A percentile compares a stretch with the other conserved stretches of the same genome.
Conservation (phyloP, 1,140 invertebrate genomes). For the Bombus superbus region DNA sequence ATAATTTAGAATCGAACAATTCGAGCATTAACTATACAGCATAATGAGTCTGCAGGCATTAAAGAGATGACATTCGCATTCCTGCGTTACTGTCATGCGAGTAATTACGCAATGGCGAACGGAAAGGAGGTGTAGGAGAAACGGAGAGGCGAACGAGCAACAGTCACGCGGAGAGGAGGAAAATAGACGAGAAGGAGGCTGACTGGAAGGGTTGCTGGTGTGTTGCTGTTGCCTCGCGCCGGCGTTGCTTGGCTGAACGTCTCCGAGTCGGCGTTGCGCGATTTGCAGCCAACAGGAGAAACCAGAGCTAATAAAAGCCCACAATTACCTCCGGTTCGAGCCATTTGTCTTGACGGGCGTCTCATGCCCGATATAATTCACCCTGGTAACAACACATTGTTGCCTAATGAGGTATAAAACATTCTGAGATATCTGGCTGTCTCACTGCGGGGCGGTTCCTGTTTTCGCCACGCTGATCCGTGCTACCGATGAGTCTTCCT, state of each 20-base stretch:
- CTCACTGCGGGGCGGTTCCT: conserved; percentile 68
- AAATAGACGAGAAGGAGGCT: conserved; percentile 38
- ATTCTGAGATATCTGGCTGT: conserved; percentile 80
- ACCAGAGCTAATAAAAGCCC: conserved; percentile 83
- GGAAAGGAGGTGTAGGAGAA: conserved; percentile 40
- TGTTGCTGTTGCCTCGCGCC: conserved; percentile 53
- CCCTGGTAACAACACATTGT: conserved; percentile 83
- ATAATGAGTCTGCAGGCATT: conserved; percentile 39
- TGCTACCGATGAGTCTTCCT: conserved; percentile 38
- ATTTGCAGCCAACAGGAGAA: conserved; percentile 67
- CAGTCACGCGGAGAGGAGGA: conserved; percentile 14
- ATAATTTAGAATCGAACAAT: not conserved
- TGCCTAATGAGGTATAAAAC: conserved; percentile 83
- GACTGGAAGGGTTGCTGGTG: conserved; percentile 51
- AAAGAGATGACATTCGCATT: conserved; percentile 74
- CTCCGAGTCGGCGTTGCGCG: conserved; percentile 57
- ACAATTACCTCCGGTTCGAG: conserved; percentile 83
- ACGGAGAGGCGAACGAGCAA: conserved; percentile 1
- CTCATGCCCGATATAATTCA: conserved; percentile 83
- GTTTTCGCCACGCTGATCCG: conserved; percentile 56
- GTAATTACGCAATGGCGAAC: conserved; percentile 76
- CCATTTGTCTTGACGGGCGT: conserved; percentile 82
- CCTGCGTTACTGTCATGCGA: conserved; percentile 81
- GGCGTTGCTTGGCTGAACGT: conserved; percentile 26
- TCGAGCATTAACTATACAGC: not conserved